These are phyloP conservation scores for Propithecus perrieri DNA, from an alignment of 2,797 vertebrate species.

Conservation along the genomic window DNA sequence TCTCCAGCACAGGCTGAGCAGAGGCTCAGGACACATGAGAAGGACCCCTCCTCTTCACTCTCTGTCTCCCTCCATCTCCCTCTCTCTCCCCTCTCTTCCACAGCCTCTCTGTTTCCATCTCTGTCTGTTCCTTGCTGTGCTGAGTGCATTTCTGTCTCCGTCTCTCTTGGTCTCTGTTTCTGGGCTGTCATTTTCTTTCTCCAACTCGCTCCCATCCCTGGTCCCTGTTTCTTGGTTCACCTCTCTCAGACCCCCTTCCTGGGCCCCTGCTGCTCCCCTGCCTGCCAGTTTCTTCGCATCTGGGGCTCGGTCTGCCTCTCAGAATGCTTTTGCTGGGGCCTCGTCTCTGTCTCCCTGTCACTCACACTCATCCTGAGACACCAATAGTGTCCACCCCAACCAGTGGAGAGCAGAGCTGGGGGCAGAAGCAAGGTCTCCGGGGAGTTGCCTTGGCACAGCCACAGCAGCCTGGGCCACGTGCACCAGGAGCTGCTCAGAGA, in stretches of 20 bases:
- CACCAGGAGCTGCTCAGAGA: not conserved
- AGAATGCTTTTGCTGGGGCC: not conserved
- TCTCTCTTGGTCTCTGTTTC: not conserved
- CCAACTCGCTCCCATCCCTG: too few species aligned
- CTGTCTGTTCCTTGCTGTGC: not conserved
- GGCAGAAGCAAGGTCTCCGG: not conserved
- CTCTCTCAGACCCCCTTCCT: not conserved
- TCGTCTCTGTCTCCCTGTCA: not conserved
- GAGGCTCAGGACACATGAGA: not conserved
- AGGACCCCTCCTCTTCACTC: not conserved
- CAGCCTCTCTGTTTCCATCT: not conserved
- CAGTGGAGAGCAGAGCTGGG: not conserved
- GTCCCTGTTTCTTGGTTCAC: not conserved
- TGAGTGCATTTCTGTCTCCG: not conserved
- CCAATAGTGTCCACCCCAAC: accelerated
- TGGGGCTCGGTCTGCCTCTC: not conserved
- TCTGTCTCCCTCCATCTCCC: not conserved
- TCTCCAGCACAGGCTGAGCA: not conserved
- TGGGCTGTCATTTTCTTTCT: not conserved
- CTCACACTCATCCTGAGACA: not conserved
- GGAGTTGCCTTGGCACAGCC: too few species aligned
- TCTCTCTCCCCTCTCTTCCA: not conserved
- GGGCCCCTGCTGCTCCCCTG: not conserved
- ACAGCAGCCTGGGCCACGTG: accelerated
- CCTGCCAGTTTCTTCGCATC: accelerated